Evolutionary conservation across 2,113 vertebrate species (phyloP), one percentile per base, ranked within the genome.

Genomic region (Illadopsis cleaveri): DNA sequence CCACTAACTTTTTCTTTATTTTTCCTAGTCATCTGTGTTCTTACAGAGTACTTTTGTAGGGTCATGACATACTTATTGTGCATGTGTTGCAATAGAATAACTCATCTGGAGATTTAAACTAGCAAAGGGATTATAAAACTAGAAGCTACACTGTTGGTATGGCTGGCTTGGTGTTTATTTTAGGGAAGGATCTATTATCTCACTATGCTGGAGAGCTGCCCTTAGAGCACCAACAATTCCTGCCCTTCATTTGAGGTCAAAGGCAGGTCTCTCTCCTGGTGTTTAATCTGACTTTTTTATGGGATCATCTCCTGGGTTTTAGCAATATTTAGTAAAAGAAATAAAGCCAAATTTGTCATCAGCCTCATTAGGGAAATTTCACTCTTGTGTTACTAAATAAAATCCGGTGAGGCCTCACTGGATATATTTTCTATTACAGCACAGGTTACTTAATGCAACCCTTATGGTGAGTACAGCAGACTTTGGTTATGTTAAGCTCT

Each of bases 121-220:
- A 65, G 50, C 82, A 61, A 62, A 85, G 53, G 75, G 54, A 91
- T 96, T 92, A 83, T 65, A 93, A 94, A 92, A 37, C 62, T 81
- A 70, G 64, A 76, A 42, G 19, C 3, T 5, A 10, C 37, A 69
- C 14, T 61, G 38, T 65, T 64, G 50, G 30, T 75, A 27, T 72
- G 81, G 33, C 18, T 1, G 1, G 10, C 20, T n/a, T 68, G 77
- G 27, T 78, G 47, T 96, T 76, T 95, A 89, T 96, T 89, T 91
- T 79, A 54, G 35, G 53, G 88, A 87, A 68, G 37, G 45, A 42
- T 60, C 19, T 16, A 38, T 71, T 89, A 87, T 88, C 76, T 93
- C n/a, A 12, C 54, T 18, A 4, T 10, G 14, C 47, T 91, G 82
- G 69, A 92, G 70, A 70, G 30, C 42, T 96, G 40, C 48, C 54